Evolutionary conservation across 2,888 invertebrate genomes (phyloP).

Genomic region (Auanema freiburgensis): DNA sequence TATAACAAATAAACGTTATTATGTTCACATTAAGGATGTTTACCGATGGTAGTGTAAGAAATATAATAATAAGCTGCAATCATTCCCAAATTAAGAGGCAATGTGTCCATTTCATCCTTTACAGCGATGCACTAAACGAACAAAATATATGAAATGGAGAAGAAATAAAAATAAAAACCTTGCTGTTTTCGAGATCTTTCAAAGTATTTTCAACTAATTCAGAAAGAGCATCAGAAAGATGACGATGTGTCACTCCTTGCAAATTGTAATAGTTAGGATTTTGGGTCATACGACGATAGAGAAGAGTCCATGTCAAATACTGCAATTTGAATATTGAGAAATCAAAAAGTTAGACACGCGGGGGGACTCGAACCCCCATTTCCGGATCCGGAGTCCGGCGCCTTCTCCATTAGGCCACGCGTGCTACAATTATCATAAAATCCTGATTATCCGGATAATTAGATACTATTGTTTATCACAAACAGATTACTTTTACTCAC

Average conservation of each 20-base stretch:
- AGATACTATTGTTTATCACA: too few relatives aligned
- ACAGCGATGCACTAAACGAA: conserved; percentile 80
- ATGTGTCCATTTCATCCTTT: conserved; percentile 95
- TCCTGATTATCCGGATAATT: background rate
- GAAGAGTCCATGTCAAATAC: conserved; percentile 97
- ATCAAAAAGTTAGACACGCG: background rate
- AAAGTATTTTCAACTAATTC: conserved; percentile 95
- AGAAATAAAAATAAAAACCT: conserved; percentile 19
- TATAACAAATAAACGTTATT: conserved; percentile 65
- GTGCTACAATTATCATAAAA: conserved; percentile 14
- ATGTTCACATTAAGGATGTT: background rate
- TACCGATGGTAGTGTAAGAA: conserved; percentile 95
- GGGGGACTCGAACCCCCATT: conserved; percentile 39
- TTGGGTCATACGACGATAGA: conserved; percentile 92
- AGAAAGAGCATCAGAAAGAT: conserved; percentile 95
- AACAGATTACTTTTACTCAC: conserved; percentile 19
- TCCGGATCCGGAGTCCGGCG: conserved; percentile 38
- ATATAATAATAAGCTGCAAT: conserved; percentile 99
- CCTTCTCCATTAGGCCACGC: conserved; percentile 42
- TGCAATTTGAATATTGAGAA: conserved; percentile 20
- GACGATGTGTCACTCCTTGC: conserved; percentile 74
- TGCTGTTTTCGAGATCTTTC: conserved; percentile 66
- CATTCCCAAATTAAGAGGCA: conserved; percentile 97
- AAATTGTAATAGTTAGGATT: conserved; percentile 99
- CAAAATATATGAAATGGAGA: background rate